Base-by-base conservation (phyloP, 35 echinoderm and acorn worm species). In the Ptychodera flava region DNA sequence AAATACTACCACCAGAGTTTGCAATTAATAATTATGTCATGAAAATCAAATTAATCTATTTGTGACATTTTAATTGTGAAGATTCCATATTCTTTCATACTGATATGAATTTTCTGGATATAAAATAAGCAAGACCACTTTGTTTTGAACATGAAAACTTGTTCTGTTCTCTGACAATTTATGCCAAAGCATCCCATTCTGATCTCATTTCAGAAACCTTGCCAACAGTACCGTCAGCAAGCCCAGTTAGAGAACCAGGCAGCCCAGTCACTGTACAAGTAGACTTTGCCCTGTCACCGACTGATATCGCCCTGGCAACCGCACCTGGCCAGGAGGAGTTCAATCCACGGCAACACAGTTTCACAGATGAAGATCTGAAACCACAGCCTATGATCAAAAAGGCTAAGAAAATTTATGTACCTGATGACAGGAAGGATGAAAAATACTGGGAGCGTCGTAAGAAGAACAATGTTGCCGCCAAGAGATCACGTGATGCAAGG, bases 341-440 rank as follows among this genome's bases (percentile, higher is more conserved):
- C 85, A 86, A 98, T 77, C 95, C 95, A 14, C 82, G 86, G 30
- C 79, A 91, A 27, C 86, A 85, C 36, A 82, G 31, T 29, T 98
- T 98, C 36, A 81, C 90, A 27, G 95, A 92, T 15, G 95, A 98
- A 16, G 95, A 98, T 75, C 83, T 98, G 77, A 98, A 98, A 33
- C 95, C 95, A 14, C 95, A 98, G 82, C 95, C 95, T 1, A 98
- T 98, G 95, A 91, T 98, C 79, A 98, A 98, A 88, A 98, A 98
- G 80, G 94, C 95, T 16, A 88, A 84, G 33, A 98, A 98, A 78
- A 79, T 94, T 29, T 89, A 93, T 35, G 95, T 98, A 34, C 92
- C 92, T 16, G 84, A 89, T n/a, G 95, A 98, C 15, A 85, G 80
- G 28, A 98, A 98, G 36, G 95, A 98, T 79, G 88, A 94, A 34